Evolutionary conservation across 2,113 vertebrate species (phyloP).

Genomic region (Nettapus auritus): DNA sequence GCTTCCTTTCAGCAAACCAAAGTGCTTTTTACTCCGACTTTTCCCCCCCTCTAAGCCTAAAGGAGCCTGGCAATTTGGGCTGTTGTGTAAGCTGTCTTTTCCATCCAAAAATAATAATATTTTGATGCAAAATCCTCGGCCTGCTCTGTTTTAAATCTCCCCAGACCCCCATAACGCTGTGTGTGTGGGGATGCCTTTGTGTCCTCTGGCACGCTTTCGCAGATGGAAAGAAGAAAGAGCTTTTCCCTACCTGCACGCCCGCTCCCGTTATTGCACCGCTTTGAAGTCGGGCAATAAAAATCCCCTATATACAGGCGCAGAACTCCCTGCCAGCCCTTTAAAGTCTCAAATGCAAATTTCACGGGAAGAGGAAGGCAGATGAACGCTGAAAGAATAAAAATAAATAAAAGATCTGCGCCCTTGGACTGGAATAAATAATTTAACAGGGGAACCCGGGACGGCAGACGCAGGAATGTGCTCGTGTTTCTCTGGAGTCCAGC

Average conservation of each 20-base stretch:
- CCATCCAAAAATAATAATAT: slow-evolving; percentile 25
- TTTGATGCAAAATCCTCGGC: neutral
- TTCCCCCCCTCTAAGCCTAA: neutral
- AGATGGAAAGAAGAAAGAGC: slow-evolving; percentile 25
- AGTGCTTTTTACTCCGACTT: neutral
- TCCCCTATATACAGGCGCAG: neutral
- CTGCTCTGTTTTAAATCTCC: slow-evolving; percentile 3
- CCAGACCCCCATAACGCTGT: neutral
- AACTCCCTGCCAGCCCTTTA: slow-evolving; percentile 15
- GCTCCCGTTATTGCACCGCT: neutral
- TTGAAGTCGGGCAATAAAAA: slow-evolving; percentile 30
- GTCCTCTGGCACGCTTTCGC: neutral
- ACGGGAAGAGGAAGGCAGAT: neutral
- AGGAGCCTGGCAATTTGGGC: neutral
- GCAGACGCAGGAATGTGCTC: neutral
- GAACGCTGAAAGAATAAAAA: neutral
- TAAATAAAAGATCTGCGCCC: neutral
- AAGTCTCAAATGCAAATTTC: neutral
- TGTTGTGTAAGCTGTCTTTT: slow-evolving; percentile 9
- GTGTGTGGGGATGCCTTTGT: neutral
- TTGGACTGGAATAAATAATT: neutral
- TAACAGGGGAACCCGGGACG: neutral
- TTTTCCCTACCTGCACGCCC: slow-evolving; percentile 19
- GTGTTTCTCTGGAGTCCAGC: neutral
- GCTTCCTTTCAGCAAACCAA: neutral